Base-by-base conservation (phyloP, 2,888 invertebrate genomes). In the Catonia carolina region DNA sequence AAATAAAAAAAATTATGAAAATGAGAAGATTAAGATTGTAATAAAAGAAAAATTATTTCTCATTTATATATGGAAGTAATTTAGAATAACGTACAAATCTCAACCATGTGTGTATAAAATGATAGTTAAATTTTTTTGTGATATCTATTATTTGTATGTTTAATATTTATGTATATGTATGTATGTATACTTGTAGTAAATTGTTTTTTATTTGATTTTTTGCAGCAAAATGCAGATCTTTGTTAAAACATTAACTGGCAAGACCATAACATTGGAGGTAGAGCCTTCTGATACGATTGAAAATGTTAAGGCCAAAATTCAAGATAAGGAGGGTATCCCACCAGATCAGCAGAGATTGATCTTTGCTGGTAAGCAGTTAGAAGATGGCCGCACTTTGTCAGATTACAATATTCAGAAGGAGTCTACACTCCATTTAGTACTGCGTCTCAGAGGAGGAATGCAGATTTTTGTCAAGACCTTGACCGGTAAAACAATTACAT, bases 361-460 rank as follows among this genome's bases (percentile, higher is more conserved):
- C 67, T 78, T 78, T 68, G 76, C 76, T 64, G 78, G 78, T 7
- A 79, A 78, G 66, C 79, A 80, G 70, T 67, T 79, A 60, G 78
- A 78, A 69, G 79, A 79, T 72, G 79, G 77, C 2, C 71, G 78
- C 12, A 78, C 77, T 4, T 67, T 78, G 23, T 74, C 74, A 5
- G 78, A 80, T 65, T 77, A 77, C 69, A 78, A 77, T 66, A 27
- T 27, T 8, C 27, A 27, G 8, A 27, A 27, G 8, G 45, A 45
- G n/a, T 45, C 45, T 14, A 45, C 45, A 22, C 45, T 80, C 17
- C 79, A 80, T 67, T 61, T 72, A 67, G 79, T 80, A 33, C 71
- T 81, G 53, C 74, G 80, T 66, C 72, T 80, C 31, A 70, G 79
- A 60, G 80, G 80, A 65, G 80, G 80, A 61, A 81, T 82, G 68